These are phyloP conservation scores for Hyposoter dolosus DNA, from an alignment of 2,888 invertebrate genomes.

Conservation along the genomic window DNA sequence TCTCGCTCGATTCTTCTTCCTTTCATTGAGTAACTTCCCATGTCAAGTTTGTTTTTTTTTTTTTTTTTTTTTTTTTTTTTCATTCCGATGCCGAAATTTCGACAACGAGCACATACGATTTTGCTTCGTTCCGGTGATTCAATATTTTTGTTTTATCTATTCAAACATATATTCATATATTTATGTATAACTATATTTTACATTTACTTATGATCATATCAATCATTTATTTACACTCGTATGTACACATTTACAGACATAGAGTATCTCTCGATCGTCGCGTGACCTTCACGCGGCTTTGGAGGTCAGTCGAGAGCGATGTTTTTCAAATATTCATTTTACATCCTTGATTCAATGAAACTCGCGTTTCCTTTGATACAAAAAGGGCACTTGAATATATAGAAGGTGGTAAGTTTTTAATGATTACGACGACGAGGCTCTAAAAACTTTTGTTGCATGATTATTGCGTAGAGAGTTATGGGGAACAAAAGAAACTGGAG, in stretches of 20 bases:
- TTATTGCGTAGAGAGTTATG: neutral
- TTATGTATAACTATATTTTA: constrained; percentile 72
- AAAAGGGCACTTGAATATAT: constrained; percentile 83
- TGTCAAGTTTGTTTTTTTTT: constrained; percentile 9
- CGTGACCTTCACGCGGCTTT: neutral
- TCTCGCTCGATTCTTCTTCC: constrained; percentile 68
- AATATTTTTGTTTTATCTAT: constrained; percentile 58
- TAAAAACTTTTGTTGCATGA: neutral
- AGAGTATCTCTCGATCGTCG: constrained; percentile 40
- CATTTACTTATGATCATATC: constrained; percentile 41
- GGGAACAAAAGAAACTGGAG: neutral
- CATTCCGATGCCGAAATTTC: constrained; percentile 30
- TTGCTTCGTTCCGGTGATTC: constrained; percentile 72
- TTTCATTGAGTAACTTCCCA: constrained; percentile 6
- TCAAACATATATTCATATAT: constrained; percentile 70
- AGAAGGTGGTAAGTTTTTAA: constrained; percentile 15
- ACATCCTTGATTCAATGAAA: neutral
- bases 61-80: constrained; percentile 30
- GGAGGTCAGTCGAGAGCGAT: neutral
- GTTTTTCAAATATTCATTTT: neutral
- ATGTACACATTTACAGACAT: constrained; percentile 64
- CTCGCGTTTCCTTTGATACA: constrained; percentile 69
- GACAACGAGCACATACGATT: constrained; percentile 60
- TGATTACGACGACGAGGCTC: neutral
- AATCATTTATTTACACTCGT: constrained; percentile 62